These are phyloP conservation scores for Paradoxurus hermaphroditus DNA, from an alignment of 2,113 vertebrate species.

Conservation along the genomic window DNA sequence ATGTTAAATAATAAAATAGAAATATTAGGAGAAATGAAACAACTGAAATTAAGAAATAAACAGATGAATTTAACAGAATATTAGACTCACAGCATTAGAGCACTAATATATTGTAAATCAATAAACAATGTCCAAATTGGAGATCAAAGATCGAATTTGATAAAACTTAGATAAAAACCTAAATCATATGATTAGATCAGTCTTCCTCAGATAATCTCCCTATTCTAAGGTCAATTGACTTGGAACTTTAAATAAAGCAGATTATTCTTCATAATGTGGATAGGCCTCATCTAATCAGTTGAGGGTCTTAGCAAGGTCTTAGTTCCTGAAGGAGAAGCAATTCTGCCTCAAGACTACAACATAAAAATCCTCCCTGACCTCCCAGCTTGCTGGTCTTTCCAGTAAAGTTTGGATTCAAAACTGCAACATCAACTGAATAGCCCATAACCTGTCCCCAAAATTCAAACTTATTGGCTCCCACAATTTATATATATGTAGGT, in stretches of 20 bases:
- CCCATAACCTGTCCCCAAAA: rapidly evolving
- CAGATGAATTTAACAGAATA: neutral
- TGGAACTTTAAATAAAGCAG: neutral
- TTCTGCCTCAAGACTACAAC: no score
- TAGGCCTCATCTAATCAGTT: neutral
- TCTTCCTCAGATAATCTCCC: neutral
- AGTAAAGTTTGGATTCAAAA: neutral
- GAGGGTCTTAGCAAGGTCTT: no score
- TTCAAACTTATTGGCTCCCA: neutral
- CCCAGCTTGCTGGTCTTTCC: no score
- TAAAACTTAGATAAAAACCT: neutral
- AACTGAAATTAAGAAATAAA: neutral
- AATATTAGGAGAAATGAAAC: neutral
- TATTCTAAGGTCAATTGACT: neutral
- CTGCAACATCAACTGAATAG: neutral
- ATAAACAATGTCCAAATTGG: neutral
- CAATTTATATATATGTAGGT: neutral
- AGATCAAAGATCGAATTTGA: neutral
- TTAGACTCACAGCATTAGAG: neutral
- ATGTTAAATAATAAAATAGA: neutral
- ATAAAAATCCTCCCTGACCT: no score
- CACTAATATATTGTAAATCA: neutral
- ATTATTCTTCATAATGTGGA: neutral
- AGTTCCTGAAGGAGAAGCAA: no score
- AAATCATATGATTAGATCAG: neutral